Conservation (phyloP, 1,140 invertebrate species). For the Dinothrombium tinctorium region DNA sequence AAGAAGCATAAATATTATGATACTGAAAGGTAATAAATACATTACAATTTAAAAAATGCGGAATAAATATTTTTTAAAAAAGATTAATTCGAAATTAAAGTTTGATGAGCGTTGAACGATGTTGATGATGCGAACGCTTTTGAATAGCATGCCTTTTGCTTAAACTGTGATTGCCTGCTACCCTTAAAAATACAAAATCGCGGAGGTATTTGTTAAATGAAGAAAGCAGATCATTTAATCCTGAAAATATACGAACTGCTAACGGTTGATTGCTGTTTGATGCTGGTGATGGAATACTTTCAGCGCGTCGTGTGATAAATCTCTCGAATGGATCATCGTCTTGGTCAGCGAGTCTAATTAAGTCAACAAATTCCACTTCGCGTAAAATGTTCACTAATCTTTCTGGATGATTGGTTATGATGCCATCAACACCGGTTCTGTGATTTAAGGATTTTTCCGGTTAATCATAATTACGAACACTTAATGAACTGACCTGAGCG, state of each 20-base stretch:
- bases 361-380: conserved; percentile 11
- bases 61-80: neutral
- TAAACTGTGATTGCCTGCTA: too few relatives aligned
- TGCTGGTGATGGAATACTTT: neutral
- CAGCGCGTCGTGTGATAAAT: neutral
- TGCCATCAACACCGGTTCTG: conserved; percentile 12
- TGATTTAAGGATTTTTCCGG: neutral
- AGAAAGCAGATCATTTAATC: conserved; percentile 6
- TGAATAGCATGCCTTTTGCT: too few relatives aligned
- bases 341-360: conserved; percentile 12
- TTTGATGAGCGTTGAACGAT: neutral
- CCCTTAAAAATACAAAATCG: neutral
- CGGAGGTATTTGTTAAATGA: conserved; percentile 9
- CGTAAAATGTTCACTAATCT: conserved; percentile 11
- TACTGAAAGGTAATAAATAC: too few relatives aligned
- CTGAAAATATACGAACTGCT: neutral
- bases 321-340: conserved; percentile 13
- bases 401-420: conserved; percentile 16
- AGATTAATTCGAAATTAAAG: neutral
- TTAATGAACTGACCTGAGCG: conserved; percentile 7
- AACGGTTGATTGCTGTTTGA: neutral
- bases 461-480: neutral
- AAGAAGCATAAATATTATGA: too few relatives aligned
- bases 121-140: neutral
- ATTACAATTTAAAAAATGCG: too few relatives aligned